Evolutionary conservation across 2,113 vertebrate species (phyloP), one percentile per base, ranked within the genome.

Genomic region (Callocephalon fimbriatum): DNA sequence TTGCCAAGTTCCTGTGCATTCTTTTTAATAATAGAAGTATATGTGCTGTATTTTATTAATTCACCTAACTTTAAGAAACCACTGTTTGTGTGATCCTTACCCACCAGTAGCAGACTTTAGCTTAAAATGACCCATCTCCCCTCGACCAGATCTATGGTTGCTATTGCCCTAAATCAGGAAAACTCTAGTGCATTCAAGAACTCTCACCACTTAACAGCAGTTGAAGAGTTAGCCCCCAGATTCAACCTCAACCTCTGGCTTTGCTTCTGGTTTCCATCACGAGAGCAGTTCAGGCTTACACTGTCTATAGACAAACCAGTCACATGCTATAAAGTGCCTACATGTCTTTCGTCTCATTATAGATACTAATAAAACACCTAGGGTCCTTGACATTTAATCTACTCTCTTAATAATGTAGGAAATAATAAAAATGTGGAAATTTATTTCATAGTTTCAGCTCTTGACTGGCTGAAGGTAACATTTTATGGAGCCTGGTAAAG

Each of bases 321-420:
- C 45, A 61, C n/a, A 15, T 13, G 26, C 26, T 61, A 22, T 51
- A 50, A 93, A 84, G 54, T 81, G 82, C 51, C 71, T 58, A n/a
- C 15, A 26, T 62, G 40, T 27, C 37, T 95, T 85, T 85, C 73
- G 90, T 54, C 26, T 84, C 56, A 72, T 90, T 94, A 73, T 18
- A 73, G 56, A 63, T 51, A 68, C 15, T 91, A 89, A 63, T 59
- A 84, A 93, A 93, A 88, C 56, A 80, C 29, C 20, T 50, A 73
- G 15, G 27, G 53, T 68, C 42, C 85, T 95, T 95, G 91, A 95
- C 72, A 92, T 95, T 97, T 78, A 86, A 75, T 95, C 40, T 76
- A 37, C 61, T 86, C 35, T 58, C 5, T 4, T 81, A 92, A 83
- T 61, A 81, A 62, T 66, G 15, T 61, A 82, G 77, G 56, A 95